Base-by-base conservation (phyloP, 2,113 vertebrate species). In the Scolopax mira region DNA sequence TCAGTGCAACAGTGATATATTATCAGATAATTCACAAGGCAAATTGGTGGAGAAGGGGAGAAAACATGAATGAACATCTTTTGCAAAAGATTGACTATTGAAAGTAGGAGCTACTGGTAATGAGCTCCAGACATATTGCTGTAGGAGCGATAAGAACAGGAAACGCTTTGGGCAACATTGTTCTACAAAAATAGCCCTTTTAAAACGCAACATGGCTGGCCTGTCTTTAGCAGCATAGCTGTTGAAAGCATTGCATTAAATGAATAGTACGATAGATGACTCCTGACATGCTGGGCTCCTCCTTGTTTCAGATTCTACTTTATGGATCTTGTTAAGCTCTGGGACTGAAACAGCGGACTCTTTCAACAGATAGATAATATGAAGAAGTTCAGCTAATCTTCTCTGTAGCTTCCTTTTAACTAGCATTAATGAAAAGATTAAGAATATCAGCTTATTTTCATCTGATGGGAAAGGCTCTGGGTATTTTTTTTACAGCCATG, bases 121-220 rank as follows among this genome's bases (percentile, higher is more conserved):
- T 81, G 51, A 90, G 79, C 73, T 90, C 94, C 94, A 97, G 89
- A 93, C 91, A 67, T 78, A 48, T 28, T 85, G 69, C 94, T 58
- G 39, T 35, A 92, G 77, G 89, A 95, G 74, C 2, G 87, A 95
- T 95, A 96, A 96, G 93, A 88, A 66, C 87, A 94, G 94, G 93
- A 97, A 96, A 85, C 67, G 94, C 96, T 96, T 94, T 96, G 89
- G 82, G 92, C 93, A 94, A 95, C 82, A 60, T 64, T 86, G 81
- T 86, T 89, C 66, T 89, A 54, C 70, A 85, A 89, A 95, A 97
- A 96, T 88, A 92, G 92, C 27, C 79, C 78, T 70, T 96, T 96
- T 64, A 80, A 94, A 94, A 88, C 28, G 62, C 49, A 92, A 69
- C 66, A 87, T 92, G 92, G 74, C 58, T 87, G 72, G 88, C 42